Evolutionary conservation across 2,888 invertebrate species (phyloP).

Genomic region (Diarsia rubi): DNA sequence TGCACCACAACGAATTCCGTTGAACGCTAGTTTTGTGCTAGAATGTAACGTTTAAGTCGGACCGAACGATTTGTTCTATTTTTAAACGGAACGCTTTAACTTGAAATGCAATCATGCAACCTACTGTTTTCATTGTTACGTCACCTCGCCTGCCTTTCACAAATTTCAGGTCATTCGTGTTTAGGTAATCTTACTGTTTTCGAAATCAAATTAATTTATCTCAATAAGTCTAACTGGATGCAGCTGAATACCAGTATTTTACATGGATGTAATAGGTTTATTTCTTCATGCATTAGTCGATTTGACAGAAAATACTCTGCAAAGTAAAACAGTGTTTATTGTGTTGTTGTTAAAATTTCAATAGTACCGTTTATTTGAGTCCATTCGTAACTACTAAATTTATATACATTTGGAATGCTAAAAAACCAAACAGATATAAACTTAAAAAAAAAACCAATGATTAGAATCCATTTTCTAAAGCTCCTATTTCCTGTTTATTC

Average conservation of each 20-base stretch:
- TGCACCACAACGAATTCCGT: slow-evolving; percentile 14
- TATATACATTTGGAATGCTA: background rate
- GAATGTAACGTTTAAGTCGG: slow-evolving; percentile 11
- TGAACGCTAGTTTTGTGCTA: slow-evolving; percentile 16
- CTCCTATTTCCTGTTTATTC: slow-evolving; percentile 24
- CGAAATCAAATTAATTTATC: background rate
- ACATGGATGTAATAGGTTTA: background rate
- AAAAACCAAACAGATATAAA: too few species aligned
- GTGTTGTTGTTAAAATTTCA: background rate
- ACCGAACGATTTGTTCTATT: slow-evolving; percentile 44
- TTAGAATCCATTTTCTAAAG: slow-evolving; percentile 25
- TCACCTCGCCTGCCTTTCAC: slow-evolving; percentile 32
- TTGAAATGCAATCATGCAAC: slow-evolving; percentile 53
- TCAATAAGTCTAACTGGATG: background rate
- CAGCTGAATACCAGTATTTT: too few species aligned
- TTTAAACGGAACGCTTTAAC: slow-evolving; percentile 48
- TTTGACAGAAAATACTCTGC: background rate
- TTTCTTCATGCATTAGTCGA: background rate
- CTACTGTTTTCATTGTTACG: slow-evolving; percentile 42
- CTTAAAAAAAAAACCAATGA: slow-evolving; percentile 13
- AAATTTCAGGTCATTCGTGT: slow-evolving; percentile 27
- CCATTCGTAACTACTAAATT: background rate
- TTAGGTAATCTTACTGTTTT: background rate
- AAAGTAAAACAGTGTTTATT: background rate
- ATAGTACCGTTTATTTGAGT: background rate